Evolutionary conservation across 2,113 vertebrate species (phyloP), one percentile per base, ranked within the genome.

Genomic region (Notarius quadriscutis): DNA sequence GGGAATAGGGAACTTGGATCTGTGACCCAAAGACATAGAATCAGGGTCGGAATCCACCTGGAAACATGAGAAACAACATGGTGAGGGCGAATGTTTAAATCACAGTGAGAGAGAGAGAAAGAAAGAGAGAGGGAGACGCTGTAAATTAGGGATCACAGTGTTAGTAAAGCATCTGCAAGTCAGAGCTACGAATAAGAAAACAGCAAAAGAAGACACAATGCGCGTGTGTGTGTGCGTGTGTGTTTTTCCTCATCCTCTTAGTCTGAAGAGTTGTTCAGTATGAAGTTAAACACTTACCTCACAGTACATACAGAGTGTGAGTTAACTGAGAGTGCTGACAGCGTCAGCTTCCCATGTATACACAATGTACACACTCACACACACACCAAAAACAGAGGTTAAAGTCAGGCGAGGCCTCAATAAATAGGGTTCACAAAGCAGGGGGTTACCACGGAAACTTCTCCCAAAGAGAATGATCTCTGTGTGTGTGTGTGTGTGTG

Each of bases 391-490:
- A 81, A 77, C 92, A 90, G 72, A 85, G 88, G 92, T 92, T 86
- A 91, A 91, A 92, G 85, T 72, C 90, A 86, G 89, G 91, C 95
- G 95, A 95, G 96, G 96, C 95, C 95, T 90, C 95, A 93, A 87
- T 87, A 97, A 97, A 96, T 94, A 95, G 94, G 67, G 83, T 93
- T 93, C 94, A 97, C 96, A 97, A 98, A 96, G 96, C 95, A 96
- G 93, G 94, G 92, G 91, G 97, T 99, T 97, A 96, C 97, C 97
- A 95, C 95, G 96, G 97, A 96, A 97, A 98, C 97, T 93, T 92
- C 90, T 92, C 90, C 89, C 85, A 91, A 93, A 89, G 88, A 83
- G 30, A 72, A 74, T 18, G 50, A 18, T 67, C 4, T n/a, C 41
- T 60, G 55, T 27, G 93, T 94, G 95, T 85, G 84, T 78, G 14